A percentile compares a stretch with the other conserved stretches of the same genome.
Evolutionary conservation across 1,140 invertebrate species (phyloP).

Genomic region (Bombus terrestris): DNA sequence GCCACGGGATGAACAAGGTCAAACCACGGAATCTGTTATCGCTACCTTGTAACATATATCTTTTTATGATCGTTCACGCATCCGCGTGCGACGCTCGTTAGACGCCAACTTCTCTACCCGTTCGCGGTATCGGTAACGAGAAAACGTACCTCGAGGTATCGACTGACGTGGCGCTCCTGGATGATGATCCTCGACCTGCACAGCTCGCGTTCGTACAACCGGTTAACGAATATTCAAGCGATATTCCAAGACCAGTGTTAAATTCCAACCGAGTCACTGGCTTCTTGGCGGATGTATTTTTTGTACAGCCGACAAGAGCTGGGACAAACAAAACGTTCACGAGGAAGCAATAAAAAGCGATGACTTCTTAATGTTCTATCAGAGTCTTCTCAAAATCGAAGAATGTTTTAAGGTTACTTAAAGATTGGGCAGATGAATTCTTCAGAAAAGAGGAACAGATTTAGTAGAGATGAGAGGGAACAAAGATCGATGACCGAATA

Average conservation of each 20-base stretch:
- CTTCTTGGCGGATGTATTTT: constrained; percentile 1
- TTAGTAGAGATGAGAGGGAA: too few species aligned
- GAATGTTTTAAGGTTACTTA: background rate
- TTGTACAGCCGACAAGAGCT: background rate
- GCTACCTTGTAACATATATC: constrained; percentile 66
- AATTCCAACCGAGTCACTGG: constrained; percentile 47
- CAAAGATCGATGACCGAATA: background rate
- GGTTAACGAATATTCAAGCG: constrained; percentile 3
- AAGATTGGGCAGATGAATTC: too few species aligned
- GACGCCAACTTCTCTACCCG: background rate
- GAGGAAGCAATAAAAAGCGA: background rate
- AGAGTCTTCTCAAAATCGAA: background rate
- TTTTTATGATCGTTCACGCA: constrained; percentile 55
- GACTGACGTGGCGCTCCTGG: constrained; percentile 24
- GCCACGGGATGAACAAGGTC: constrained; percentile 51
- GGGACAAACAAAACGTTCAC: background rate
- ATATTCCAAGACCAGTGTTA: background rate
- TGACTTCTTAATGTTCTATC: background rate
- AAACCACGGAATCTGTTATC: constrained; percentile 48
- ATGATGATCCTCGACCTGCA: background rate
- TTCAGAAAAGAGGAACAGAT: too few species aligned
- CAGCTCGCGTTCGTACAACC: constrained; percentile 11
- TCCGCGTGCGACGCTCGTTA: constrained; percentile 45
- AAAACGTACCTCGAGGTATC: constrained; percentile 34
- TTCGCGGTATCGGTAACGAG: constrained; percentile 50